These are phyloP conservation scores for Corythornis madagascariensis DNA, from an alignment of 2,113 vertebrate genomes.

Conservation along the genomic window DNA sequence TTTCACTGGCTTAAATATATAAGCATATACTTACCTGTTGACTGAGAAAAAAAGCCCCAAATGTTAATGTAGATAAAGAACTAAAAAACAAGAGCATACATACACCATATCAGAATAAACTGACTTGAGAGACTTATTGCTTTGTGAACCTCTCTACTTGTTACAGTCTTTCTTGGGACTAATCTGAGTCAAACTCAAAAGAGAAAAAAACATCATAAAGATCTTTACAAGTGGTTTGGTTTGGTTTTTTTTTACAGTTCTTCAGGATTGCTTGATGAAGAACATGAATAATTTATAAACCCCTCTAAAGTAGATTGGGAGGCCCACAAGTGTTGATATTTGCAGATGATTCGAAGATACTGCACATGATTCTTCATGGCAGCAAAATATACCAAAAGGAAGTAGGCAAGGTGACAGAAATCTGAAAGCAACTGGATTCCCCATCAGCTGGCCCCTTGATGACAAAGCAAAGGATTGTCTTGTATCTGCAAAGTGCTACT, in stretches of 20 bases:
- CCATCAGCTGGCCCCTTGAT: background rate
- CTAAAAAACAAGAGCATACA: background rate
- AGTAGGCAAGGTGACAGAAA: background rate
- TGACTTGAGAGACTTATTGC: background rate
- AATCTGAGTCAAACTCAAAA: background rate
- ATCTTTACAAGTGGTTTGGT: rapidly evolving
- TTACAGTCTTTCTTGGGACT: background rate
- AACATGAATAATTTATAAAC: background rate
- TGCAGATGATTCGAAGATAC: background rate
- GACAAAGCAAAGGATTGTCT: background rate
- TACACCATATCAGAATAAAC: background rate
- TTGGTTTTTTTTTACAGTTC: background rate
- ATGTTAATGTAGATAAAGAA: background rate
- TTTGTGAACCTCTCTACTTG: background rate
- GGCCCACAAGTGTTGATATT: background rate
- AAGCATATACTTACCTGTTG: background rate
- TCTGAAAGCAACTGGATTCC: background rate
- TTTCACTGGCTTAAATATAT: background rate
- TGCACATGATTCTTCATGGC: background rate
- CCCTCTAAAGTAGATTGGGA: background rate
- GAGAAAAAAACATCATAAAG: background rate
- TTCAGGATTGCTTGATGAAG: background rate
- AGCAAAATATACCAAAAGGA: background rate
- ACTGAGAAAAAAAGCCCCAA: background rate
- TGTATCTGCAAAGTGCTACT: background rate